Evolutionary conservation across 2,888 invertebrate genomes (phyloP).

Genomic region (Drosophila affinis): DNA sequence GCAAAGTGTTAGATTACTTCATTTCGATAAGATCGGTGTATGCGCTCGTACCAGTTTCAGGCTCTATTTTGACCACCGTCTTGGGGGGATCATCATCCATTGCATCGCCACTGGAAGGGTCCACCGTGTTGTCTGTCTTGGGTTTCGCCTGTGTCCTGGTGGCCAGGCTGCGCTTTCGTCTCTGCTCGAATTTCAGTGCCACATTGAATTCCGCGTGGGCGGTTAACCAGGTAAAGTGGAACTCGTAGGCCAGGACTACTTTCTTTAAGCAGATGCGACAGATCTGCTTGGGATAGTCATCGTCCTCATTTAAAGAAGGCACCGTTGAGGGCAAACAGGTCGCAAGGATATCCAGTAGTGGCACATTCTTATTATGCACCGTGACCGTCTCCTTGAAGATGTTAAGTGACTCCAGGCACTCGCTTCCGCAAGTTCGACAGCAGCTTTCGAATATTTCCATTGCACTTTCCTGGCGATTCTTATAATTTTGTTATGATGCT

Average conservation of each 20-base stretch:
- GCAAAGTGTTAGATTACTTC: background rate
- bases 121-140: background rate
- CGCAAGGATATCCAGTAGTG: constrained; percentile 44
- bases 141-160: background rate
- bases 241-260: constrained; percentile 72
- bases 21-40: background rate
- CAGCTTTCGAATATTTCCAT: constrained; percentile 72
- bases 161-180: constrained; percentile 38
- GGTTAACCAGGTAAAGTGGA: constrained; percentile 66
- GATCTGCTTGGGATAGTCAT: constrained; percentile 74
- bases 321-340: constrained; percentile 44
- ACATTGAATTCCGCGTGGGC: constrained; percentile 71
- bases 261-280: constrained; percentile 75
- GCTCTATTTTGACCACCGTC: background rate
- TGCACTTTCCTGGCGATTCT: background rate
- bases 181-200: constrained; percentile 64
- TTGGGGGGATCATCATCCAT: background rate
- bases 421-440: constrained; percentile 70
- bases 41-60: background rate
- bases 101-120: background rate
- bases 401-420: constrained; percentile 54
- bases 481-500: background rate
- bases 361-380: constrained; percentile 29
- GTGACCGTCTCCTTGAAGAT: constrained; percentile 45
- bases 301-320: constrained; percentile 40